Conservation (phyloP, 2,797 vertebrate genomes). For the Bradypus variegatus region DNA sequence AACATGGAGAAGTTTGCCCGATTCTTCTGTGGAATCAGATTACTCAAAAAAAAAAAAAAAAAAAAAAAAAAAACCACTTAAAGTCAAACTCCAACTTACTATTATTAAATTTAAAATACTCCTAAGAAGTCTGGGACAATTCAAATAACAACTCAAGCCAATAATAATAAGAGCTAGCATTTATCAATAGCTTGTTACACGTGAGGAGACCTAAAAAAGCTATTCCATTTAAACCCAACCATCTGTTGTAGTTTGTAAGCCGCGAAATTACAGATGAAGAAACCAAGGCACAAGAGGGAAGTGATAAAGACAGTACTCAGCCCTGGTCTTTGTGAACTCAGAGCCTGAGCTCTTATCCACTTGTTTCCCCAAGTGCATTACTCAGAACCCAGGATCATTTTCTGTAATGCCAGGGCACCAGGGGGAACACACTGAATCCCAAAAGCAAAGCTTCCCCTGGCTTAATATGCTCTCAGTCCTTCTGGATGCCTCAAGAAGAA, state of each 20-base stretch:
- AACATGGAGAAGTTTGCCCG: not conserved
- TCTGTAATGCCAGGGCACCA: not conserved
- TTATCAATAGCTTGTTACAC: not conserved
- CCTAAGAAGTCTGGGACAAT: not conserved
- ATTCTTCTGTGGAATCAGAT: not conserved
- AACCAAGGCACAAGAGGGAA: not conserved
- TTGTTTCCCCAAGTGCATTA: accelerated
- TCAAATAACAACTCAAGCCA: not conserved
- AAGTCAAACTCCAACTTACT: not conserved
- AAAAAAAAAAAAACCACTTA: not conserved
- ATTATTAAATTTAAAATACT: not conserved
- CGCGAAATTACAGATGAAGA: not conserved
- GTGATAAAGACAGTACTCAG: accelerated
- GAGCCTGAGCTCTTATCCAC: too few relatives aligned
- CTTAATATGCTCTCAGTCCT: accelerated
- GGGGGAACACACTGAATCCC: not conserved
- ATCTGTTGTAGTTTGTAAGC: too few relatives aligned
- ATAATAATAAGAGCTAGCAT: not conserved
- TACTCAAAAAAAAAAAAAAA: not conserved
- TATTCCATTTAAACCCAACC: not conserved
- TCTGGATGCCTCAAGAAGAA: not conserved
- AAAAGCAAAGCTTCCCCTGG: not conserved
- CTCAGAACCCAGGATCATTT: not conserved
- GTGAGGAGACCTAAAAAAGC: not conserved
- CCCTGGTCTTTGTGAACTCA: not conserved